These are phyloP conservation scores for Anolis carolinensis DNA, from an alignment of 2,113 vertebrate species.

Conservation along the genomic window DNA sequence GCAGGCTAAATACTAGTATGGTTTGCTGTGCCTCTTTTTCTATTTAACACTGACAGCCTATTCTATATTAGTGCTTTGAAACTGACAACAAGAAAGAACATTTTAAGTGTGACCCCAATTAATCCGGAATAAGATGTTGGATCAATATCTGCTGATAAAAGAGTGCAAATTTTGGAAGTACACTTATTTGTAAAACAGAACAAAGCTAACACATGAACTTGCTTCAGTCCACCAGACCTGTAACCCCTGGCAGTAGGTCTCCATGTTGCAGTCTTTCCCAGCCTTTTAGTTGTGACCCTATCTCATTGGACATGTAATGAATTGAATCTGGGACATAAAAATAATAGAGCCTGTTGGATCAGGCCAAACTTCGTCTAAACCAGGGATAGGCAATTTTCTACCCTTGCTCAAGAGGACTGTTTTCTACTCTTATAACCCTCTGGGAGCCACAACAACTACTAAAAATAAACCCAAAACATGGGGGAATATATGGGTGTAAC, in stretches of 20 bases:
- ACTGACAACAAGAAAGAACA: not conserved
- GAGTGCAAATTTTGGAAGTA: not conserved
- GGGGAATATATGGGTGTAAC: too few species aligned
- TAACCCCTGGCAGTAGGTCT: not conserved
- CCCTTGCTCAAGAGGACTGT: too few species aligned
- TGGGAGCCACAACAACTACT: too few species aligned
- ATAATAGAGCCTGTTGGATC: not conserved
- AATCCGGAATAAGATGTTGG: not conserved
- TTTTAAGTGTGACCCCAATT: not conserved
- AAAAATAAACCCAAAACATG: too few species aligned
- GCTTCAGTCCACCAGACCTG: not conserved
- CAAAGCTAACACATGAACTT: not conserved
- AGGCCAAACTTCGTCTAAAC: too few species aligned
- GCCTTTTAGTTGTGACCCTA: not conserved
- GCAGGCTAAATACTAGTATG: not conserved
- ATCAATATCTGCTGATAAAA: not conserved
- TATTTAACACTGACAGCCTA: not conserved
- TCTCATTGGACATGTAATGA: not conserved
- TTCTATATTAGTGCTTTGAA: not conserved
- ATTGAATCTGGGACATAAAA: not conserved
- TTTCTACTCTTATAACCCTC: too few species aligned
- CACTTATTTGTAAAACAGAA: not conserved
- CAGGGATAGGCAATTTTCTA: too few species aligned
- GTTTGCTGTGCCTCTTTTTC: not conserved
- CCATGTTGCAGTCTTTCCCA: not conserved